Conservation (phyloP, 1,140 invertebrate genomes). For the Himalopsyche phryganea region DNA sequence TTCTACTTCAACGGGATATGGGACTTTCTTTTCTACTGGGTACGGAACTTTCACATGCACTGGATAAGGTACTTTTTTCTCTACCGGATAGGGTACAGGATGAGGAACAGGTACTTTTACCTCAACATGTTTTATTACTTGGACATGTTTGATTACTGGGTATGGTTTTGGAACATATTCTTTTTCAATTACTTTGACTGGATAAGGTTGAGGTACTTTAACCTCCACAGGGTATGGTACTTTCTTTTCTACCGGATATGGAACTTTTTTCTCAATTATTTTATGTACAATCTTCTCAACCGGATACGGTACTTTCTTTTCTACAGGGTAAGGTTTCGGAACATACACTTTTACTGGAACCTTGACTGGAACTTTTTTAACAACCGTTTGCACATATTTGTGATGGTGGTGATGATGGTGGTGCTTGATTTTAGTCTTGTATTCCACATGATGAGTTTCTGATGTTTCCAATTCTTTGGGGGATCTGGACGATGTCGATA, state of each 20-base stretch:
- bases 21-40: slow-evolving; percentile 52
- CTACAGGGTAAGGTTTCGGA: slow-evolving; percentile 56
- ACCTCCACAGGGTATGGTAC: slow-evolving; percentile 63
- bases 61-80: slow-evolving; percentile 53
- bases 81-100: slow-evolving; percentile 48
- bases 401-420: slow-evolving; percentile 62
- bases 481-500: neutral
- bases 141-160: slow-evolving; percentile 55
- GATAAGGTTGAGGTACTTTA: slow-evolving; percentile 52
- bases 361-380: slow-evolving; percentile 49
- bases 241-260: slow-evolving; percentile 61
- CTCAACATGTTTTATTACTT: slow-evolving; percentile 48
- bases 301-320: slow-evolving; percentile 62
- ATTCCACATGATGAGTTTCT: slow-evolving; percentile 20
- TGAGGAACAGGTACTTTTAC: slow-evolving; percentile 52
- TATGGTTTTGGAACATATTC: slow-evolving; percentile 56
- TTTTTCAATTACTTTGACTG: slow-evolving; percentile 51
- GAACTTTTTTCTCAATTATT: slow-evolving; percentile 61
- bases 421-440: slow-evolving; percentile 55
- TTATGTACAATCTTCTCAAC: slow-evolving; percentile 62
- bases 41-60: slow-evolving; percentile 49
- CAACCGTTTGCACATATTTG: slow-evolving; percentile 57
- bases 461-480: slow-evolving; percentile 8
- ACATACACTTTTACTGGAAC: slow-evolving; percentile 47
- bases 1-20: slow-evolving; percentile 54